phyloP scores from a whole-genome alignment of 1,140 invertebrate genomes.

The Neodiprion pinetum region DNA sequence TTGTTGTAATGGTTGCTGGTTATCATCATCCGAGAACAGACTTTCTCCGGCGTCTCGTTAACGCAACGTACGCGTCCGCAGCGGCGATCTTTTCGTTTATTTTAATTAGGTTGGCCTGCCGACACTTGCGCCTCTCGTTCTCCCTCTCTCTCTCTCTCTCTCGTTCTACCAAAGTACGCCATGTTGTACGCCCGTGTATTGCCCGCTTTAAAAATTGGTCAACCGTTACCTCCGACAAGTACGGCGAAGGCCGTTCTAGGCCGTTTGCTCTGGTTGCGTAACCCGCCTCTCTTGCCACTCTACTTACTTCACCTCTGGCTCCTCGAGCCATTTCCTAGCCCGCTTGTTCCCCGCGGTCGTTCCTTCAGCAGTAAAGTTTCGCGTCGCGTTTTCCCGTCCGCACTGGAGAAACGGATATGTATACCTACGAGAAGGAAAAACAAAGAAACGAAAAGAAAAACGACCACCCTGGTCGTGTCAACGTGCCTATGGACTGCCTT shows the following conservation, averaged over 20 bases:
- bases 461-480: background rate
- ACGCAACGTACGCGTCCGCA: constrained; percentile 25
- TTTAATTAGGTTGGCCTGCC: constrained; percentile 16
- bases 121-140: constrained; percentile 7
- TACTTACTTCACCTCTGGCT: constrained; percentile 21
- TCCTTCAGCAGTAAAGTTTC: background rate
- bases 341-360: background rate
- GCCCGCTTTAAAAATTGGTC: constrained; percentile 36
- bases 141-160: background rate
- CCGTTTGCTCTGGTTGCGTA: constrained; percentile 33
- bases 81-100: constrained; percentile 16
- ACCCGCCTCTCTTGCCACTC: constrained; percentile 36
- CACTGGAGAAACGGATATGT: background rate
- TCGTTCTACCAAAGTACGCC: constrained; percentile 8
- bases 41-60: constrained; percentile 38
- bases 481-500: background rate
- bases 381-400: background rate
- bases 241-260: constrained; percentile 48
- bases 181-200: constrained; percentile 13
- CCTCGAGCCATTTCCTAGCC: background rate
- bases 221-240: constrained; percentile 31
- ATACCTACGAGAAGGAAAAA: background rate
- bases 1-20: background rate
- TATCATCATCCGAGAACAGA: background rate
- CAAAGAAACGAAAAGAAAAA: background rate